Base-by-base conservation (phyloP, 1,140 invertebrate genomes). In the Sweltsa coloradensis region DNA sequence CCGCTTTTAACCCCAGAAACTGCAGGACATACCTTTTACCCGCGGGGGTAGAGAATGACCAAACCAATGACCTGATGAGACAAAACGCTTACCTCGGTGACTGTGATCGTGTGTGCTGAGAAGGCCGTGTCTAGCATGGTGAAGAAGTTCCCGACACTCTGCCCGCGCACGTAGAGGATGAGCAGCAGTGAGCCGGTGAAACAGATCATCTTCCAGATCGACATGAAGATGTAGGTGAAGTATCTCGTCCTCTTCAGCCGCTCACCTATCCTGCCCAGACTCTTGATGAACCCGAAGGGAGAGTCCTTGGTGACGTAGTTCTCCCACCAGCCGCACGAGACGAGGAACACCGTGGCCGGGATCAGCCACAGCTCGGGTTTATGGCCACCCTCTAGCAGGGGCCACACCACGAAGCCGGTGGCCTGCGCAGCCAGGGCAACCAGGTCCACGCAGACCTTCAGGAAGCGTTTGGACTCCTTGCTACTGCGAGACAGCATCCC, bases 251-350 rank as follows among this genome's bases (percentile, higher is more conserved):
- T 62, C 41, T 77, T 77, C 42, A 95, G 65, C 51, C 85, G 77
- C 37, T 92, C 85, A 58, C 89, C 90, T 18, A 93, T 73, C 58
- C 78, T 75, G 22, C 81, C 85, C 36, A 92, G 64, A n/a, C 75
- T 75, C 57, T 81, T 82, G 18, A 94, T 80, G 37, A 89, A 71
- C 36, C 46, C 36, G 7, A 27, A 19, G 23, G 25, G 34, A 5
- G 46, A 47, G 18, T 47, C 46, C 36, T 41, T 40, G 36, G 16
- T 24, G 13, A 47, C 87, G 59, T 89, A 97, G 68, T 97, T 97
- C 67, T 97, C 93, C 93, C 93, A 97, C 87, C 90, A 97, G 21
- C 88, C 85, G 23, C 89, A 76, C 3, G 91, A 96, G 31, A 92
- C 83, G 34, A 92, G 75, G 27, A 95, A 65, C 5, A 90, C 72